Conservation (phyloP, 2,888 invertebrate genomes). For the Caenorhabditis doughertyi region DNA sequence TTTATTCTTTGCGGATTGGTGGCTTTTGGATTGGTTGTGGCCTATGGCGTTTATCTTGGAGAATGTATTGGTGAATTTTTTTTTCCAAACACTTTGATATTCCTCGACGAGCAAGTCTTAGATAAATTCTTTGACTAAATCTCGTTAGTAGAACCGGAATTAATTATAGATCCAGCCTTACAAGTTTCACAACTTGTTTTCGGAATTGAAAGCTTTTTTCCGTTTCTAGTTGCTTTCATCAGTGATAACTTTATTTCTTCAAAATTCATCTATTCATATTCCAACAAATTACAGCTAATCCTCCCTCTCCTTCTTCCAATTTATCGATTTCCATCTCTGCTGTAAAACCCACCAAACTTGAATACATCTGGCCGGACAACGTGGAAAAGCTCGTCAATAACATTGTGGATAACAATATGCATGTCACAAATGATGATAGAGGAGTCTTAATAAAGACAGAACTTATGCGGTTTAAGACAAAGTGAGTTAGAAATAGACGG, state of each 20-base stretch:
- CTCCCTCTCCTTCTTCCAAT: not conserved
- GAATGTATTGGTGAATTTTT: no score
- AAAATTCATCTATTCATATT: no score
- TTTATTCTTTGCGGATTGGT: not conserved
- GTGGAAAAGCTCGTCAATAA: conserved; percentile 3
- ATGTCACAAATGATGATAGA: conserved; percentile 11
- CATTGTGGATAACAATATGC: conserved; percentile 9
- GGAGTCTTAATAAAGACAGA: conserved; percentile 11
- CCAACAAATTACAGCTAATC: not conserved
- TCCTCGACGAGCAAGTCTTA: no score
- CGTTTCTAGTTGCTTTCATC: no score
- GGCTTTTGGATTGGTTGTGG: not conserved
- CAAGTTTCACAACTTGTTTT: no score
- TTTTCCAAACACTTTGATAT: no score
- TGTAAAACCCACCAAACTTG: not conserved
- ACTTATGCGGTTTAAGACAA: conserved; percentile 9
- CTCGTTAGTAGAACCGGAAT: no score
- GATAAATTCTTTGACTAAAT: no score
- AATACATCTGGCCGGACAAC: conserved; percentile 25
- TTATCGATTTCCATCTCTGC: not conserved
- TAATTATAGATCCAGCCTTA: no score
- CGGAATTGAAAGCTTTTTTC: no score
- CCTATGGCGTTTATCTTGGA: not conserved
- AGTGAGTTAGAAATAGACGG: not conserved
- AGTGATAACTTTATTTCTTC: no score